Conservation (phyloP, 2,113 vertebrate genomes). For the Boulengerochromis microlepis region DNA sequence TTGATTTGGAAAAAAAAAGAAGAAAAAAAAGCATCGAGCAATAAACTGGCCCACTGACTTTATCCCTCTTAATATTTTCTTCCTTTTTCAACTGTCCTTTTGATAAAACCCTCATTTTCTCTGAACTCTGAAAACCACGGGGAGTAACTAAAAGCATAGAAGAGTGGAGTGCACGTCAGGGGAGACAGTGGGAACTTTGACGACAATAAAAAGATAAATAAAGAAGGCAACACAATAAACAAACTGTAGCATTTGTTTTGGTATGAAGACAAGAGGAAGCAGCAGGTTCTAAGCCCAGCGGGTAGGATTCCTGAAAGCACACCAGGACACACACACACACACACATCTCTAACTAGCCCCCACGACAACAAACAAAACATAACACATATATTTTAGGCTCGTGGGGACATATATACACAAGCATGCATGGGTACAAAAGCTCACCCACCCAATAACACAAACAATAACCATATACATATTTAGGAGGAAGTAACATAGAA, state of each 20-base stretch:
- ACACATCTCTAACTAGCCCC: background rate
- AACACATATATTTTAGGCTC: background rate
- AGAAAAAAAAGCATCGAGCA: background rate
- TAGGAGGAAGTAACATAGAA: background rate
- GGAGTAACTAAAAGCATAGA: constrained; percentile 15
- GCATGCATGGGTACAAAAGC: background rate
- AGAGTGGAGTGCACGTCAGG: background rate
- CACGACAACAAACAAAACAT: background rate
- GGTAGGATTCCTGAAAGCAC: constrained; percentile 9
- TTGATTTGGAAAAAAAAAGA: background rate
- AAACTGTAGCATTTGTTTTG: constrained; percentile 21
- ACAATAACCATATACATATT: background rate
- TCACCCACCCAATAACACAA: background rate
- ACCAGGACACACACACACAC: background rate
- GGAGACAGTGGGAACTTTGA: constrained; percentile 23
- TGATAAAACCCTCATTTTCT: constrained; percentile 12
- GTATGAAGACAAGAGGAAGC: background rate
- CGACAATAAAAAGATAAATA: constrained; percentile 39
- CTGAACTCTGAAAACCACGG: constrained; percentile 8
- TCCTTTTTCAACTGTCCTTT: background rate
- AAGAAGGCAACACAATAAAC: constrained; percentile 38
- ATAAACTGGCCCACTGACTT: background rate
- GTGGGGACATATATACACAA: background rate
- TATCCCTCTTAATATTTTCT: background rate
- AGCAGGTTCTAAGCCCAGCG: constrained; percentile 15